phyloP scores from a whole-genome alignment of 2,888 invertebrate species.

The Drosophila paramelanica region DNA sequence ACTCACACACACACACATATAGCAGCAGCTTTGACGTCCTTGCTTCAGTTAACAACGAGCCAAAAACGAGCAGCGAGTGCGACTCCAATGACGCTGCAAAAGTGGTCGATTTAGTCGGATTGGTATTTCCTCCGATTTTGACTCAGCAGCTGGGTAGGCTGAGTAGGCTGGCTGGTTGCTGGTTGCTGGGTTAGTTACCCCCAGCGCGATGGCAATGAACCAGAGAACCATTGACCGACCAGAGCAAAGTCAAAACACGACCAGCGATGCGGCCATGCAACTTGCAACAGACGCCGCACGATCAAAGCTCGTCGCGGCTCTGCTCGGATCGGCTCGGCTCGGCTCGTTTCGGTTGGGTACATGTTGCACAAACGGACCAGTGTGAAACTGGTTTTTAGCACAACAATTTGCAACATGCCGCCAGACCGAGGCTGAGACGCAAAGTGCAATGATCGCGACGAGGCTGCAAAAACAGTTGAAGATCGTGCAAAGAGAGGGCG shows the following conservation, averaged over 20 bases:
- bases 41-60: conserved; percentile 66
- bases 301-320: conserved; percentile 12
- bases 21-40: conserved; percentile 56
- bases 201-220: conserved; percentile 85
- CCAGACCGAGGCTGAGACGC: conserved; percentile 46
- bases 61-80: conserved; percentile 29
- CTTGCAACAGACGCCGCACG: conserved; percentile 63
- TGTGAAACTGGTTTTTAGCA: conserved; percentile 64
- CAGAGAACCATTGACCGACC: conserved; percentile 85
- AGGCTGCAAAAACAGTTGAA: conserved; percentile 57
- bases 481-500: conserved; percentile 7
- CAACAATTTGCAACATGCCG: conserved; percentile 64
- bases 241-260: conserved; percentile 50
- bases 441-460: conserved; percentile 77
- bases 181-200: conserved; percentile 84
- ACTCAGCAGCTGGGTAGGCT: conserved; percentile 39
- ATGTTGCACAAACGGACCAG: conserved; percentile 16
- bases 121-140: conserved; percentile 64
- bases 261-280: conserved; percentile 55
- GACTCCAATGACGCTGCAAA: conserved; percentile 67
- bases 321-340: conserved; percentile 13
- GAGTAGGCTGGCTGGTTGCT: conserved; percentile 28
- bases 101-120: conserved; percentile 46
- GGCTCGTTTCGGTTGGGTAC: conserved; percentile 16
- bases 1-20: not conserved